These are phyloP conservation scores for Lycophotia porphyrea DNA, from an alignment of 2,888 invertebrate genomes.

Conservation along the genomic window DNA sequence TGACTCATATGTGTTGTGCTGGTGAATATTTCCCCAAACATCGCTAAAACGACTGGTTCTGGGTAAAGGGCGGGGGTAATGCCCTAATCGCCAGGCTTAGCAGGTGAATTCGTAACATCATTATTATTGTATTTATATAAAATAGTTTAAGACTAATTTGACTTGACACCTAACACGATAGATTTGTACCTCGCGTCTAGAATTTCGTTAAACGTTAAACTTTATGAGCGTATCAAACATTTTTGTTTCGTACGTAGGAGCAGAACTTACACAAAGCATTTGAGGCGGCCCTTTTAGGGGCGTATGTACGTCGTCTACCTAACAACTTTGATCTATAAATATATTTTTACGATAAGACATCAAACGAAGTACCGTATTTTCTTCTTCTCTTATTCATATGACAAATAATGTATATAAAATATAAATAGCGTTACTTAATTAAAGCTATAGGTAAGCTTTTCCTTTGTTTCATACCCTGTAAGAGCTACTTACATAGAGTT, in stretches of 20 bases:
- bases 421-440: constrained; percentile 26
- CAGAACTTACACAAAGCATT: constrained; percentile 1
- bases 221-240: neutral
- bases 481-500: constrained; percentile 13
- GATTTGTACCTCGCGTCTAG: neutral
- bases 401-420: constrained; percentile 9
- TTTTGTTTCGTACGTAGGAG: constrained; percentile 4
- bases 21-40: constrained; percentile 42
- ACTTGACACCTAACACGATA: neutral
- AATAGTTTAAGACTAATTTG: neutral
- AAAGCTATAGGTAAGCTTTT: constrained; percentile 13
- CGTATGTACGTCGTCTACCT: constrained; percentile 5
- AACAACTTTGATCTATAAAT: constrained; percentile 35
- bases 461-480: constrained; percentile 28
- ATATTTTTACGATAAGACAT: constrained; percentile 27
- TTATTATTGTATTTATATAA: constrained; percentile 1
- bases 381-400: constrained; percentile 19
- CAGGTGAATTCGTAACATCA: constrained; percentile 11
- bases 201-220: neutral
- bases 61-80: constrained; percentile 49
- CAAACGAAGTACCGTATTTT: constrained; percentile 21
- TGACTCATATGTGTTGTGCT: constrained; percentile 14
- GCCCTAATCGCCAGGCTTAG: constrained; percentile 36
- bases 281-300: constrained; percentile 13
- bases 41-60: constrained; percentile 50